Evolutionary conservation across 2,797 vertebrate genomes (phyloP).

Genomic region (Cyprinodon diabolis): DNA sequence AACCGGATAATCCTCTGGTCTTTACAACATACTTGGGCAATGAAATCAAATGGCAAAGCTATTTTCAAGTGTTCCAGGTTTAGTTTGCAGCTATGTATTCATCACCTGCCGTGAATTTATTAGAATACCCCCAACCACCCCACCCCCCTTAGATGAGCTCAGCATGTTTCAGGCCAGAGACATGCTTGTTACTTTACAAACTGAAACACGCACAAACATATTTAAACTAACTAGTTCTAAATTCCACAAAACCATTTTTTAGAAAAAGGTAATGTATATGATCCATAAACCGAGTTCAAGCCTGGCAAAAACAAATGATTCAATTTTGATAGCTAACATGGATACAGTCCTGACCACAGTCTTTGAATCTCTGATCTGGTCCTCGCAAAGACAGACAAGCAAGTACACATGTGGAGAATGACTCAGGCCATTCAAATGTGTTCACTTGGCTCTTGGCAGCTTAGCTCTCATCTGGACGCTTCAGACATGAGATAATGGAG

Average conservation of each 20-base stretch:
- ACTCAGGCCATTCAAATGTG: conserved; percentile 72
- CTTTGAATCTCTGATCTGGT: background rate
- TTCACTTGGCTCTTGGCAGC: conserved; percentile 64
- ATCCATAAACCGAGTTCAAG: background rate
- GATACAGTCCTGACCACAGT: background rate
- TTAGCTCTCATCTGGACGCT: conserved; percentile 66
- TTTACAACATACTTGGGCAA: conserved; percentile 48
- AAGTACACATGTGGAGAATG: conserved; percentile 43
- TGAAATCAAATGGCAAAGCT: conserved; percentile 60
- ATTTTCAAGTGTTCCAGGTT: conserved; percentile 59
- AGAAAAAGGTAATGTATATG: background rate
- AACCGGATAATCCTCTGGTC: conserved; percentile 29
- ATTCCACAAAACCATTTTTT: background rate
- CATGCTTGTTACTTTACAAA: conserved; percentile 56
- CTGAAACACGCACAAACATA: conserved; percentile 36
- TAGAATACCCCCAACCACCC: conserved; percentile 31
- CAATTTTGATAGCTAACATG: conserved; percentile 3
- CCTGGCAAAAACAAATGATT: conserved; percentile 2
- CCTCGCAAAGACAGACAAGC: conserved; percentile 13
- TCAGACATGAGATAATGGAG: conserved; percentile 77
- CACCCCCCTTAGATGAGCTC: conserved; percentile 57
- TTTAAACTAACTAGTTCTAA: background rate
- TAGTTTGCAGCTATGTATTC: conserved; percentile 47
- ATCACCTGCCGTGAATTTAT: conserved; percentile 74
- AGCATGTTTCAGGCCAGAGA: conserved; percentile 50